phyloP scores from a whole-genome alignment of 2,113 vertebrate species.

The Antechinus stuartii region DNA sequence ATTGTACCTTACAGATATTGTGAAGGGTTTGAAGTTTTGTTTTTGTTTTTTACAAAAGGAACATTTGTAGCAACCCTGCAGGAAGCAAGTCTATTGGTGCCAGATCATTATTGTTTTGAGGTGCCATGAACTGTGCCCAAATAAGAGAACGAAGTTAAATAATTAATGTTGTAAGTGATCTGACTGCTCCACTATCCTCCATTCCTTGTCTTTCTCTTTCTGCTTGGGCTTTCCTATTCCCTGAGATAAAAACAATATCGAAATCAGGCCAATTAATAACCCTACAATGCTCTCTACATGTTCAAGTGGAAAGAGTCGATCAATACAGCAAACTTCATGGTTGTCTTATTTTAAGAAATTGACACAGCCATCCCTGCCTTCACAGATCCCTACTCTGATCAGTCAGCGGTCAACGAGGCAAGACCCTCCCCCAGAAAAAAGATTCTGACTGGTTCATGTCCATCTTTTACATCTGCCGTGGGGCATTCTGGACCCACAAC shows the following conservation, averaged over 20 bases:
- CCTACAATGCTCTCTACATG: background rate
- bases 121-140: background rate
- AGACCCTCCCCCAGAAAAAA: background rate
- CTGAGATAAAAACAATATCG: background rate
- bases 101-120: background rate
- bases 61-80: background rate
- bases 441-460: too few species aligned
- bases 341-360: background rate
- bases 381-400: background rate
- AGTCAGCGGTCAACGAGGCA: background rate
- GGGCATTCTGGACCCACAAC: too few species aligned
- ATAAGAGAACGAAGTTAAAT: background rate
- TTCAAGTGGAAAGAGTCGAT: background rate
- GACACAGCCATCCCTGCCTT: background rate
- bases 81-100: background rate
- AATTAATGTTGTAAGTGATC: too few species aligned
- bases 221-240: background rate
- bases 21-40: too few species aligned
- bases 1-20: background rate
- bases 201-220: background rate
- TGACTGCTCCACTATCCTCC: background rate
- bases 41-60: too few species aligned
- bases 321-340: background rate
- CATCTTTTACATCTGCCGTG: too few species aligned
- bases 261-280: background rate